A percentile compares a stretch with the other conserved stretches of the same genome.
These are phyloP conservation scores for Noctua fimbriata DNA, from an alignment of 2,888 invertebrate genomes.

Conservation along the genomic window DNA sequence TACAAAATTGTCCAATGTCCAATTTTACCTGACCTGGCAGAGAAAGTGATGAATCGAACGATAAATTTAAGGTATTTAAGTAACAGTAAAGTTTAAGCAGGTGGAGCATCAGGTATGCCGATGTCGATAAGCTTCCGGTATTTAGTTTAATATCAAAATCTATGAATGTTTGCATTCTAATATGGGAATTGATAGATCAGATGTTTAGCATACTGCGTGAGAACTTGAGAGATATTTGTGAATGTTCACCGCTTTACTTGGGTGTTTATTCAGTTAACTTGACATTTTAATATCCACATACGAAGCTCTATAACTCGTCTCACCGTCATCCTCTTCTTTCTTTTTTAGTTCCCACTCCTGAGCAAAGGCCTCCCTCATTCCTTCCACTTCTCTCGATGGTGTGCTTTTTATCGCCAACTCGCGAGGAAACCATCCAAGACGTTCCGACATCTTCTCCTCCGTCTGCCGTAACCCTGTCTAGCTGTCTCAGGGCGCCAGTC, in stretches of 20 bases:
- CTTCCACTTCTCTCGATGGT: too few relatives aligned
- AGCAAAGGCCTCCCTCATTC: too few relatives aligned
- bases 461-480: not conserved
- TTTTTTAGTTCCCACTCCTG: too few relatives aligned
- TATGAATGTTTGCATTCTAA: conserved; percentile 48
- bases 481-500: too few relatives aligned
- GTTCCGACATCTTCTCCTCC: not conserved
- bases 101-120: conserved; percentile 32
- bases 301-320: not conserved
- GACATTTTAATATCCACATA: not conserved
- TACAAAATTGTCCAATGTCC: rapidly evolving
- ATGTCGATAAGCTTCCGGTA: conserved; percentile 51
- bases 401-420: too few relatives aligned
- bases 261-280: not conserved
- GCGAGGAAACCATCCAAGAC: not conserved
- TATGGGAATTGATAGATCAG: conserved; percentile 25
- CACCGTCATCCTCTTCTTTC: too few relatives aligned
- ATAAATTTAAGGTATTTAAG: conserved; percentile 39
- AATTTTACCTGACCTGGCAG: conserved; percentile 14
- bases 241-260: not conserved
- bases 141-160: conserved; percentile 45
- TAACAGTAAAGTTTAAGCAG: conserved; percentile 48
- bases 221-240: conserved; percentile 10
- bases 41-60: conserved; percentile 36
- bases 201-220: not conserved